Percentiles rank a stretch among this genome's conserved stretches.
phyloP scores from a whole-genome alignment of 2,888 invertebrate genomes.

The Agrotis ipsilon region DNA sequence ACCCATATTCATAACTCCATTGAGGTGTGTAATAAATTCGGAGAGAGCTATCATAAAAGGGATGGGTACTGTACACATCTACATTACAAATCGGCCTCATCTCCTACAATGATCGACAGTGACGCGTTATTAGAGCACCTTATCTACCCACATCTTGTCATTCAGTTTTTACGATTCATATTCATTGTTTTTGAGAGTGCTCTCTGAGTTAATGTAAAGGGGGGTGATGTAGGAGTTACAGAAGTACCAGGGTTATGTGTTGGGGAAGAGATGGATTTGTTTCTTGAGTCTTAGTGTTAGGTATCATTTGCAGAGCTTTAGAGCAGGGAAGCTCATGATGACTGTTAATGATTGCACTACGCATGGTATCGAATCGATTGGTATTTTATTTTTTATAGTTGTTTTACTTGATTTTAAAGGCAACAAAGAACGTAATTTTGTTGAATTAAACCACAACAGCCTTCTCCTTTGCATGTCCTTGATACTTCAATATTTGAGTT shows the following conservation, averaged over 20 bases:
- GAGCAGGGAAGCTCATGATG: neutral
- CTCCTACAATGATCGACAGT: conserved; percentile 62
- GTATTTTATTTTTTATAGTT: neutral
- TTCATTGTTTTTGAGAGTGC: conserved; percentile 86
- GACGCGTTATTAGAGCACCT: conserved; percentile 81
- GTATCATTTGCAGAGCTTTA: neutral
- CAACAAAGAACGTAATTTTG: too few relatives aligned
- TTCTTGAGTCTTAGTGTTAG: conserved; percentile 12
- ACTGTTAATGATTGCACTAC: neutral
- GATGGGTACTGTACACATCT: conserved; percentile 61
- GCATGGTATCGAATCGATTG: neutral
- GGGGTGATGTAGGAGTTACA: conserved; percentile 41
- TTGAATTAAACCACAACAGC: too few relatives aligned
- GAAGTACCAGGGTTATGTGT: conserved; percentile 43
- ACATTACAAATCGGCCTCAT: conserved; percentile 68
- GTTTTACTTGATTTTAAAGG: too few relatives aligned
- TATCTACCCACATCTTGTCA: conserved; percentile 84
- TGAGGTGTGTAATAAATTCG: conserved; percentile 66
- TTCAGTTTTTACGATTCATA: conserved; percentile 81
- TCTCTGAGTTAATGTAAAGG: conserved; percentile 59
- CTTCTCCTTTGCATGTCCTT: too few relatives aligned
- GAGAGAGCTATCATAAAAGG: conserved; percentile 61
- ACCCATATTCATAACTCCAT: conserved; percentile 68
- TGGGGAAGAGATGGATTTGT: conserved; percentile 25
- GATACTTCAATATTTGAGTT: too few relatives aligned